Base-by-base conservation (phyloP, 2,113 vertebrate genomes). In the Cyrtonyx montezumae region DNA sequence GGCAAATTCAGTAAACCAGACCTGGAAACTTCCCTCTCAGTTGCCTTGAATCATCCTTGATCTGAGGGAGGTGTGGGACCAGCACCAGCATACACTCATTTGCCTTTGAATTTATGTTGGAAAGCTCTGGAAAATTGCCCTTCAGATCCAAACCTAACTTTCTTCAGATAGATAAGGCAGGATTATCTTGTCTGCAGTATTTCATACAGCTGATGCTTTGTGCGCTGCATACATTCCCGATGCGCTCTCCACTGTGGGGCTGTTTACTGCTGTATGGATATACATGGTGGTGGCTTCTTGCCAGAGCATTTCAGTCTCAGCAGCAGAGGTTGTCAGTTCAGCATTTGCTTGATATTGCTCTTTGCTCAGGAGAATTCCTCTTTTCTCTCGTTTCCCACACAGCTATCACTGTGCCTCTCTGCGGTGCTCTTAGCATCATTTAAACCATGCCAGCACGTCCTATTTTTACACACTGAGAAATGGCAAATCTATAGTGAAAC, bases 381-480 rank as follows among this genome's bases (percentile, higher is more conserved):
- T 65, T 37, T 30, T 73, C 34, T 76, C 63, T 45, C 3, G 0
- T 69, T 84, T 59, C 69, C 94, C 88, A 78, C 4, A 1, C 85
- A 94, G 82, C 79, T 65, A 67, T 84, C 5, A 0, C 73, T 53
- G 43, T 48, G 79, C 68, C 82, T 88, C 89, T 94, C 87, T 79
- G 11, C 0, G 0, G 79, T 37, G 76, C 87, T 88, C 53, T 83
- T 80, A 87, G 87, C 93, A 90, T 79, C 76, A 30, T 58, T 79
- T 70, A 82, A 91, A 70, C 79, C 20, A 3, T 61, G 91, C 94
- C 87, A 92, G 87, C 76, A 46, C 66, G 34, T 88, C 93, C 90
- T 84, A 36, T 78, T 90, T 95, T 94, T 93, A 83, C 82, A 84
- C 66, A 1, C 58, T 68, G 78, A 62, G 91, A 83, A 71, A 56